Conservation (phyloP, 2,113 vertebrate species). For the Malaclemys terrapin region DNA sequence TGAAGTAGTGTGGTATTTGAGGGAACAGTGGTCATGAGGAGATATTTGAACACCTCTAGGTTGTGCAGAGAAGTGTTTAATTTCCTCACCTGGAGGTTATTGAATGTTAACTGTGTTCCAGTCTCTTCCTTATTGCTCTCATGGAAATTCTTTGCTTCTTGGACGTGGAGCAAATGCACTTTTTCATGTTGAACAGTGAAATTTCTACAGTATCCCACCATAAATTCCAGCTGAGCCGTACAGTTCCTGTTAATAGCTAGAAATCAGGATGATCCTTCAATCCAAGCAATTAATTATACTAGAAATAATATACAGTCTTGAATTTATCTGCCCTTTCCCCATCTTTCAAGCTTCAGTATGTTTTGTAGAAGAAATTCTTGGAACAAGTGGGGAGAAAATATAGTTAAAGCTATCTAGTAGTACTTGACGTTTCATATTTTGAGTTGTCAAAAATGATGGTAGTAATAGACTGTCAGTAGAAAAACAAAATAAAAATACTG, state of each 20-base stretch:
- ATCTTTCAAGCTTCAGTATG: not conserved
- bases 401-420: not conserved
- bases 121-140: not conserved
- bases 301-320: not conserved
- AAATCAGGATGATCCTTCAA: conserved; percentile 6
- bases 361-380: not conserved
- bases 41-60: not conserved
- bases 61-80: not conserved
- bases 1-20: conserved; percentile 10
- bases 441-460: not conserved
- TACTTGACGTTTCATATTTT: not conserved
- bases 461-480: not conserved
- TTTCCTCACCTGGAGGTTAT: conserved; percentile 9
- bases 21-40: not conserved
- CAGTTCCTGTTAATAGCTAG: not conserved
- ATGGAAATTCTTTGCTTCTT: not conserved
- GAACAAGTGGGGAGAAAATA: not conserved
- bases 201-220: not conserved
- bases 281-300: not conserved
- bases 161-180: not conserved
- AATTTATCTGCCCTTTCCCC: not conserved
- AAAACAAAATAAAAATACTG: fast-evolving
- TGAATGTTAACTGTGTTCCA: not conserved
- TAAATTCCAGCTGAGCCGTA: not conserved
- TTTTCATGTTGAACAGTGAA: not conserved